Evolutionary conservation across 2,888 invertebrate species (phyloP), one percentile per base, ranked within the genome.

Genomic region (Enchytraeus crypticus): DNA sequence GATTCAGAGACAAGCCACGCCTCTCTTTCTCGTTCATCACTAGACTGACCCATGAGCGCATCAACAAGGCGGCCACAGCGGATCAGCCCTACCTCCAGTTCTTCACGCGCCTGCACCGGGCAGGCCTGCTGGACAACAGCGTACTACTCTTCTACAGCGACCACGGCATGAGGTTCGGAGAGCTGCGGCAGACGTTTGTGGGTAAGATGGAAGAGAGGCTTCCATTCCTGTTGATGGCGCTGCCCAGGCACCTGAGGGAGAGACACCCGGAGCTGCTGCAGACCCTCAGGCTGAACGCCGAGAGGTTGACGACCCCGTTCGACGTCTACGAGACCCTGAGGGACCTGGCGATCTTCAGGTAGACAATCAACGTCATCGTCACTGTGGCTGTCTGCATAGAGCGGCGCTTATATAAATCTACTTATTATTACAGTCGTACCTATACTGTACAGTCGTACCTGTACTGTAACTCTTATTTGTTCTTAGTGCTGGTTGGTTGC

Each of bases 111-210:
- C 58, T 73, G 56, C 79, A 84, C 54, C 59, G 63, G 0, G 63
- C 66, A 18, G 73, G 74, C 4, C 68, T 70, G 43, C 64, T 76
- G 0, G 67, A 72, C 2, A 72, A 74, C 62, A 70, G 74, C 1
- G 65, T 74, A 1, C 53, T 77, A 0, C 59, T 76, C 11, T 71
- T 74, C 53, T 75, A 92, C 81, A 92, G 92, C 76, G 93, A 93
- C 74, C 93, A 93, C 73, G 93, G 93, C 0, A 85, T 91, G 62
- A 82, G 92, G 64, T 92, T 88, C 86, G 92, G 92, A 2, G 83
- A 83, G 5, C 90, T 91, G 69, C 83, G 91, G 11, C 82, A 84
- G 68, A 92, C 92, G 0, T 89, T 88, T 77, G 89, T 92, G 33
- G 82, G 81, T 0, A 75, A 79, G 73, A 82, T 92, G 73, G 93